Evolutionary conservation across 2,888 invertebrate genomes (phyloP).

Genomic region (Anarsia innoxiella): DNA sequence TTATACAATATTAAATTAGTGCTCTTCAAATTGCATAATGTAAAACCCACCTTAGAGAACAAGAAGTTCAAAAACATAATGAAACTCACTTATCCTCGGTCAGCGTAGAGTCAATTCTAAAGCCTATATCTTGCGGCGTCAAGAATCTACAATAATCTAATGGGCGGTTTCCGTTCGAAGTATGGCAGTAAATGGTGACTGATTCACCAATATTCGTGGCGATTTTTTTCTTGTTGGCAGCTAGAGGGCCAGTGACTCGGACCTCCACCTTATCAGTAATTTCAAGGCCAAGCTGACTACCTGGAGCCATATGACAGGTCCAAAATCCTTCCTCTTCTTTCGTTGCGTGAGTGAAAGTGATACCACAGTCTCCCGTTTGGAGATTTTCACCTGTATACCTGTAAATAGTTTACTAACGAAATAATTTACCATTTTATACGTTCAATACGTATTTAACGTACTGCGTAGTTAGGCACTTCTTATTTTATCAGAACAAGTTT

Average conservation of each 20-base stretch:
- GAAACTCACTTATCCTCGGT: slow-evolving; percentile 51
- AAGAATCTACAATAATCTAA: slow-evolving; percentile 68
- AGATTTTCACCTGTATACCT: slow-evolving; percentile 62
- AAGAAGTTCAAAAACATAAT: no score
- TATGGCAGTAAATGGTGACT: slow-evolving; percentile 53
- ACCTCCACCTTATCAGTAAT: slow-evolving; percentile 41
- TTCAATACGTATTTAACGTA: no score
- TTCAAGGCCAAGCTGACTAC: slow-evolving; percentile 45
- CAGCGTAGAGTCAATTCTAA: slow-evolving; percentile 52
- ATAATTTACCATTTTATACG: no score
- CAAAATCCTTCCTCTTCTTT: slow-evolving; percentile 51
- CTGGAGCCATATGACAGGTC: slow-evolving; percentile 67
- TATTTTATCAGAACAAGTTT: no score
- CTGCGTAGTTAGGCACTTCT: no score
- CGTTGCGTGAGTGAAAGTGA: slow-evolving; percentile 46
- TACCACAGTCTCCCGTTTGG: slow-evolving; percentile 59
- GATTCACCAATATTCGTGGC: slow-evolving; percentile 27
- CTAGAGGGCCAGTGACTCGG: slow-evolving; percentile 58
- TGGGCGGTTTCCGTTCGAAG: slow-evolving; percentile 50
- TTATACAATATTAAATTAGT: no score
- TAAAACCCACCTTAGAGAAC: no score
- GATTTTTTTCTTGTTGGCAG: slow-evolving; percentile 41
- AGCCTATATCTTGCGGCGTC: slow-evolving; percentile 47
- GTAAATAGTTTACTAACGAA: neutral
- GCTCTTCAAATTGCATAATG: no score